A percentile compares a stretch with the other conserved stretches of the same genome.
Conservation (phyloP, 2,113 vertebrate genomes). For the Coryphaenoides rupestris region DNA sequence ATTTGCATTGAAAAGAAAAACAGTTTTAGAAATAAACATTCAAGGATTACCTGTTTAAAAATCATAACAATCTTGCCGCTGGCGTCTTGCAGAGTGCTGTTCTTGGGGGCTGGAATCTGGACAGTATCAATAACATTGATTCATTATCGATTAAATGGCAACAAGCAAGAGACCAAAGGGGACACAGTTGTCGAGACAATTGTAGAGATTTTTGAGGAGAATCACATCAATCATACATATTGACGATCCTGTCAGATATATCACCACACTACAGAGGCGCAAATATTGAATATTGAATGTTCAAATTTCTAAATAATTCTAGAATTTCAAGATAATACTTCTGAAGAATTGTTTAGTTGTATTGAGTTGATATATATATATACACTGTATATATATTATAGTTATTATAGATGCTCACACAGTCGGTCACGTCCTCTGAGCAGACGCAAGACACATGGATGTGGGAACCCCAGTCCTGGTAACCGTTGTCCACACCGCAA, state of each 20-base stretch:
- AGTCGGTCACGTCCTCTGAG: slow-evolving; percentile 4
- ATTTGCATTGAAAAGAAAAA: too few relatives aligned
- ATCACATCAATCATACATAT: too few relatives aligned
- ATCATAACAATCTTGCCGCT: slow-evolving; percentile 30
- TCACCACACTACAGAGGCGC: too few relatives aligned
- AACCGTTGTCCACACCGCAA: slow-evolving; percentile 45
- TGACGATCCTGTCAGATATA: too few relatives aligned
- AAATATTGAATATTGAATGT: too few relatives aligned
- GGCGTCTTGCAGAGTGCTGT: slow-evolving; percentile 17
- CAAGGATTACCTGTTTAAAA: slow-evolving; percentile 40
- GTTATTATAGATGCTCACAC: slow-evolving; percentile 42
- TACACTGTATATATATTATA: too few relatives aligned
- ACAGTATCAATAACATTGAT: slow-evolving; percentile 3
- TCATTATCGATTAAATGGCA: background rate
- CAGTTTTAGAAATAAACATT: too few relatives aligned
- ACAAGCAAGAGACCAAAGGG: background rate
- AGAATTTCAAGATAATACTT: too few relatives aligned
- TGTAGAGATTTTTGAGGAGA: too few relatives aligned
- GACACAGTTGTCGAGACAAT: background rate
- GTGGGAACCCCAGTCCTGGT: slow-evolving; percentile 42
- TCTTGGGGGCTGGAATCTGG: slow-evolving; percentile 36
- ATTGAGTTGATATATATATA: too few relatives aligned
- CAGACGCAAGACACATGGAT: slow-evolving; percentile 50
- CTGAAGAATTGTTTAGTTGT: too few relatives aligned
- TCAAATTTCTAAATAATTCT: too few relatives aligned